Evolutionary conservation across 2,888 invertebrate genomes (phyloP).

Genomic region (Oegoconia quadripuncta): DNA sequence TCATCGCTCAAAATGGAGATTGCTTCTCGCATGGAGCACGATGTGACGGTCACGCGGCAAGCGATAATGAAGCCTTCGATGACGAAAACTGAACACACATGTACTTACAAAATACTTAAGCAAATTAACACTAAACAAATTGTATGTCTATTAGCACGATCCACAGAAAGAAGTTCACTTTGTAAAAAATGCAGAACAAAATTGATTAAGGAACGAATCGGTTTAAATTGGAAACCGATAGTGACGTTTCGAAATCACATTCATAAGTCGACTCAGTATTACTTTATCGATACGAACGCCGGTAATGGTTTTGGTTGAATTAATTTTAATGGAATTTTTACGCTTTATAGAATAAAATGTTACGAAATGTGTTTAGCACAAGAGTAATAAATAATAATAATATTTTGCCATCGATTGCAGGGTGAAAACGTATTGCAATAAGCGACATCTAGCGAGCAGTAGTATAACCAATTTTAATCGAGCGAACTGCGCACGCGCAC

Average conservation of each 20-base stretch:
- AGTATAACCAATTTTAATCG: slow-evolving; percentile 28
- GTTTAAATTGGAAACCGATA: slow-evolving; percentile 79
- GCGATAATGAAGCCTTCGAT: slow-evolving; percentile 46
- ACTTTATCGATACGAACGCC: slow-evolving; percentile 75
- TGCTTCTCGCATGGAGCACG: slow-evolving; percentile 53
- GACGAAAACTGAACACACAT: slow-evolving; percentile 36
- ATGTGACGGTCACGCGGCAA: slow-evolving; percentile 48
- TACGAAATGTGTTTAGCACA: slow-evolving; percentile 70
- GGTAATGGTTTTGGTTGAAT: slow-evolving; percentile 77
- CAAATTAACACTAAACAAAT: slow-evolving; percentile 58
- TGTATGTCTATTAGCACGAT: slow-evolving; percentile 60
- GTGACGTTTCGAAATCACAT: slow-evolving; percentile 78
- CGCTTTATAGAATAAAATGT: slow-evolving; percentile 75
- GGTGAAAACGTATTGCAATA: slow-evolving; percentile 26
- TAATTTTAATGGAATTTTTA: slow-evolving; percentile 78
- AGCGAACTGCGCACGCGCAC: slow-evolving; percentile 58
- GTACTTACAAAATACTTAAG: slow-evolving; percentile 27
- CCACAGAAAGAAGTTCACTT: slow-evolving; percentile 59
- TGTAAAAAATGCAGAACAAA: slow-evolving; percentile 66
- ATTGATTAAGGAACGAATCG: slow-evolving; percentile 79
- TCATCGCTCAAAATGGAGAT: slow-evolving; percentile 70
- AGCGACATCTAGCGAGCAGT: slow-evolving; percentile 54
- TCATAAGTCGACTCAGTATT: slow-evolving; percentile 75
- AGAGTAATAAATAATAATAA: slow-evolving; percentile 63
- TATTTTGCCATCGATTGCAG: slow-evolving; percentile 26